Evolutionary conservation across 2,888 invertebrate species (phyloP), one percentile per base, ranked within the genome.

Genomic region (Andrena camellia): DNA sequence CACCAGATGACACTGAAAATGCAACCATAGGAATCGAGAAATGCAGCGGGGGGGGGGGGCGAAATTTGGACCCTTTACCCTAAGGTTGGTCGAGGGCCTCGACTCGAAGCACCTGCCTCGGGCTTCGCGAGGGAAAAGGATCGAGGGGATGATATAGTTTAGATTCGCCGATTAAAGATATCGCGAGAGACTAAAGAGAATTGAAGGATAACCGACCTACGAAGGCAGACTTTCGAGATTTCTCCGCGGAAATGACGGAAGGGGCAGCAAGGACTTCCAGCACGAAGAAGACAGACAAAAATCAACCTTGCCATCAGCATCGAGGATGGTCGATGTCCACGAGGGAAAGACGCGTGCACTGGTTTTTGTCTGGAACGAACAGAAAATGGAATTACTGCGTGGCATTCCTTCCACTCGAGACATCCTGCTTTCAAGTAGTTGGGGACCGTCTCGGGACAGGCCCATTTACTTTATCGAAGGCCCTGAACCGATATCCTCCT

Each of bases 221-320:
- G 33, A 20, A 62, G 7, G 8, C 6, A 33, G 54, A 6, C 8
- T 8, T 59, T 50, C 68, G 52, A 59, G 48, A n/a, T 62, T 67
- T 29, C 52, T 23, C 29, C 23, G 26, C 17, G 42, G 42, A 42
- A 42, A 42, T 42, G 42, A 42, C 4, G 33, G 68, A 67, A 78
- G 74, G 42, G 35, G 10, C 68, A 35, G 76, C 85, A 85, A 83
- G 80, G 83, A 50, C 59, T 52, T 29, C 29, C 64, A 78, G 72
- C 77, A 63, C 35, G 7, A 63, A 81, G 80, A 60, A 81, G 75
- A 74, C 77, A 68, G 83, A 85, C 72, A 57, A 54, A 85, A 78
- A 84, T 81, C 70, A 71, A 71, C 76, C 85, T 82, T 83, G 88
- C 76, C 77, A 52, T 69, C 85, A 78, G 60, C 83, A 67, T 78